These are phyloP conservation scores for Ginglymostoma cirratum DNA, from an alignment of 2,113 vertebrate species.

Conservation along the genomic window DNA sequence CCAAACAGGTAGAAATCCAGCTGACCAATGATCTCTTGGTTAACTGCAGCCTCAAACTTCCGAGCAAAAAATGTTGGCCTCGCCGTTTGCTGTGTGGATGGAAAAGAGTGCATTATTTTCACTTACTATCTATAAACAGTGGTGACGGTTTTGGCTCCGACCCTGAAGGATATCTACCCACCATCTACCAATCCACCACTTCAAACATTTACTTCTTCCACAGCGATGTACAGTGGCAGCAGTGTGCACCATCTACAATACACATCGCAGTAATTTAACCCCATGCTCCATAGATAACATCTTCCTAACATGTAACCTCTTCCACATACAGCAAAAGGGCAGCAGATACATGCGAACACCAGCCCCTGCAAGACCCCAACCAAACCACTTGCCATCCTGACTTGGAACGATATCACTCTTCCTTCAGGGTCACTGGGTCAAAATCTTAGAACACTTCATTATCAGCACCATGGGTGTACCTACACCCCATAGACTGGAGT, in stretches of 20 bases:
- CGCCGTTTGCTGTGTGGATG: slow-evolving; percentile 74
- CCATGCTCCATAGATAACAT: background rate
- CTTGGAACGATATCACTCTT: background rate
- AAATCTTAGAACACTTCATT: background rate
- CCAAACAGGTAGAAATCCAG: slow-evolving; percentile 86
- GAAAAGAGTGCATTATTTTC: background rate
- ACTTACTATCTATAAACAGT: too few species aligned
- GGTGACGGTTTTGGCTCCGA: background rate
- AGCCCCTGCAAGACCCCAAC: background rate
- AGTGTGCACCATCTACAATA: background rate
- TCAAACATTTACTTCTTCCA: background rate
- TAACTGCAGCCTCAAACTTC: slow-evolving; percentile 94
- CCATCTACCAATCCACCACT: background rate
- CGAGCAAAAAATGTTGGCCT: slow-evolving; percentile 94
- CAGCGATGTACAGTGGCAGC: background rate
- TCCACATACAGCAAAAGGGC: background rate
- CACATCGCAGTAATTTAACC: background rate
- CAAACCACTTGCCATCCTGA: background rate
- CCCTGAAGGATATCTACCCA: background rate
- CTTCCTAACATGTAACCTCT: background rate
- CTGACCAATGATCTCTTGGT: slow-evolving; percentile 92
- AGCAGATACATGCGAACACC: background rate
- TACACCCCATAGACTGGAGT: too few species aligned
- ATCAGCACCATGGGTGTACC: too few species aligned
- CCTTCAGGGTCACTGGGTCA: background rate